Conservation (phyloP, 2,797 vertebrate species). For the Myotis myotis region DNA sequence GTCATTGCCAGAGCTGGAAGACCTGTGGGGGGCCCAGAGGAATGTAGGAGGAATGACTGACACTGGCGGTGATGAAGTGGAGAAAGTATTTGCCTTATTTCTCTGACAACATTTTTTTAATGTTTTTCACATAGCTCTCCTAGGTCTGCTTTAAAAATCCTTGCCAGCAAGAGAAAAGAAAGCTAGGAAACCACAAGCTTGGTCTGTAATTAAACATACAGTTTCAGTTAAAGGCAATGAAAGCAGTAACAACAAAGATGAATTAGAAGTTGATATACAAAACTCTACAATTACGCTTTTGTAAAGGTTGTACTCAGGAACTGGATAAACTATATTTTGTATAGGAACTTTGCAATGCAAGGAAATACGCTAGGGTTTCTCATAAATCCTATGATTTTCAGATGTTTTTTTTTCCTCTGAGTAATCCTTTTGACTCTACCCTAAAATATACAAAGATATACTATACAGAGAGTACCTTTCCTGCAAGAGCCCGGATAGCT, state of each 20-base stretch:
- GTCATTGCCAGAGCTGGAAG: not conserved
- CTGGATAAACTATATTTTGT: not conserved
- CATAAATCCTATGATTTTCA: not conserved
- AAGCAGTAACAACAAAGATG: constrained; percentile 33
- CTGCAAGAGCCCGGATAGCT: constrained; percentile 55
- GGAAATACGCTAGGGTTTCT: not conserved
- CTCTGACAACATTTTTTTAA: not conserved
- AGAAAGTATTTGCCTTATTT: constrained; percentile 42
- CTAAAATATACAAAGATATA: not conserved
- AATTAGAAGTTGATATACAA: constrained; percentile 36
- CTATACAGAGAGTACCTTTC: not conserved
- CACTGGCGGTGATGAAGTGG: constrained; percentile 19
- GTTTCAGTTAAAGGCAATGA: constrained; percentile 43
- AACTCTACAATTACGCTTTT: constrained; percentile 48
- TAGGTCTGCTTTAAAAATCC: not conserved
- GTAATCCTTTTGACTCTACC: not conserved
- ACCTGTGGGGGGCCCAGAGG: not conserved
- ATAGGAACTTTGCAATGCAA: not conserved
- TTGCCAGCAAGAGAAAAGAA: constrained; percentile 33
- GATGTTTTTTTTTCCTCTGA: not conserved
- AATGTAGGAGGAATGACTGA: constrained; percentile 25
- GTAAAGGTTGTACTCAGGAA: constrained; percentile 20
- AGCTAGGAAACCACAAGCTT: constrained; percentile 41
- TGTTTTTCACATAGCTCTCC: constrained; percentile 32
- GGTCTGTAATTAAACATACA: constrained; percentile 62